Percentiles rank a stretch among this genome's conserved stretches.
Conservation (phyloP, 2,113 vertebrate genomes). For the Gavialis gangeticus region DNA sequence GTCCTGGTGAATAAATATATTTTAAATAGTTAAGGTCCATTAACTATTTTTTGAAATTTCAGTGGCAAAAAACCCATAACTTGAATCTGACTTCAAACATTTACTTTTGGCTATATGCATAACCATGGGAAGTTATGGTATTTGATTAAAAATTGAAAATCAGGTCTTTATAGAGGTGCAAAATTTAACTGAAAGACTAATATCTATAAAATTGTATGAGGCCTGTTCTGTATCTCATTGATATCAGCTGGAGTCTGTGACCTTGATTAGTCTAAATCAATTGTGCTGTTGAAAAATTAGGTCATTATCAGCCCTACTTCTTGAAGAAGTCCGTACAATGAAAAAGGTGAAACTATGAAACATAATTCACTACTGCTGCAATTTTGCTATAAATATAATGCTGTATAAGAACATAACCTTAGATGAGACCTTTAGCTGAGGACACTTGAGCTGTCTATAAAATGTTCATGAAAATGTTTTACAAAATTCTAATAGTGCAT, state of each 20-base stretch:
- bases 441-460: neutral
- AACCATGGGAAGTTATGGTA: neutral
- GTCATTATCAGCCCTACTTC: neutral
- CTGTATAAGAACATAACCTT: neutral
- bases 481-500: neutral
- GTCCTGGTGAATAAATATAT: too few relatives aligned
- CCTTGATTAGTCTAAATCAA: constrained; percentile 22
- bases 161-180: neutral
- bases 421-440: neutral
- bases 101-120: neutral
- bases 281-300: neutral
- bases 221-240: neutral
- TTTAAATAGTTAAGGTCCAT: too few relatives aligned
- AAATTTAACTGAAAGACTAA: constrained; percentile 25
- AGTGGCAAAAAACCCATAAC: too few relatives aligned
- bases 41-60: too few relatives aligned
- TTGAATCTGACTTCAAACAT: neutral
- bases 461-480: neutral
- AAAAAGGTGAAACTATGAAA: neutral
- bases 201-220: neutral
- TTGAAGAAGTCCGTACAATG: neutral
- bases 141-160: constrained; percentile 34
- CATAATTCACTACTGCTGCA: neutral
- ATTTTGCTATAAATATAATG: neutral
- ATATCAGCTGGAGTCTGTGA: neutral